Evolutionary conservation across 2,888 invertebrate genomes (phyloP), one percentile per base, ranked within the genome.

Genomic region (Orthosia gothica): DNA sequence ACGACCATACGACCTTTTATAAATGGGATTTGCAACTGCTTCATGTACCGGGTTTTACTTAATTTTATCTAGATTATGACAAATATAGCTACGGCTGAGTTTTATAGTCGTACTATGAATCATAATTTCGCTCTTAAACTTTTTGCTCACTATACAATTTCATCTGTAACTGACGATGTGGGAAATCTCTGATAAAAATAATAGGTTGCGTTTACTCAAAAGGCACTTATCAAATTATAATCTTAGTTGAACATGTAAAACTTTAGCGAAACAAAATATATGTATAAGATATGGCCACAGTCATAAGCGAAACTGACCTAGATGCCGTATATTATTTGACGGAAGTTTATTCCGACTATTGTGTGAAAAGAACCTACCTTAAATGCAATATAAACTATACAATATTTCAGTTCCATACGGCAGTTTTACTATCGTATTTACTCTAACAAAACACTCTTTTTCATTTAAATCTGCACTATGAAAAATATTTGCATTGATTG

Each of bases 1-100:
- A 73, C 52, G 55, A 59, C 71, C 82, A 68, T 72, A 73, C 52
- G 52, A 59, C 71, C 82, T 78, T 72, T 68, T 77, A 70, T 13
- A 74, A 74, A 81, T 74, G 59, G 67, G 66, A 76, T 76, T 61
- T 49, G 55, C 63, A 65, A 71, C 62, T 70, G 40, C 50, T 74
- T 75, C 26, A 66, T 57, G 5, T 23, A 45, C 70, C 70, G 64
- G 62, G 54, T 79, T 85, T 81, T 59, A 72, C 67, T 68, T 68
- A 40, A 74, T 71, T 77, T 78, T 67, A 78, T 86, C 79, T 76
- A 79, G 79, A 79, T 77, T 82, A 76, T 74, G 75, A 74, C 81
- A 71, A 76, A 80, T 69, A 63, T 32, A 45, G 55, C 18, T 47
- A n/a, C n/a, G n/a, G n/a, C n/a, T n/a, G n/a, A n/a, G n/a, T n/a